Conservation (phyloP, 2,888 invertebrate genomes). For the Tetragnatha montana region DNA sequence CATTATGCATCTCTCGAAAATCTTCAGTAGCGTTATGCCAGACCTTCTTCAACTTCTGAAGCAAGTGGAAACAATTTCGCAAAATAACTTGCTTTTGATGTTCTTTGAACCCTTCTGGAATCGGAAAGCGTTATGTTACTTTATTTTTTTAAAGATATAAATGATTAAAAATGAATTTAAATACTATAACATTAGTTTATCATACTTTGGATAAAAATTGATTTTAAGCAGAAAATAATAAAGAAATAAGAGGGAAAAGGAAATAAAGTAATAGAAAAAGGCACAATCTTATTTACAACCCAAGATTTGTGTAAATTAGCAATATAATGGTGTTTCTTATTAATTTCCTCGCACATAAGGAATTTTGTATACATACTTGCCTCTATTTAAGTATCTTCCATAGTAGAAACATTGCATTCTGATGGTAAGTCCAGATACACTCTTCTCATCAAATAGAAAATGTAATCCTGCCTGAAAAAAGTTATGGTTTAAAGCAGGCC, state of each 20-base stretch:
- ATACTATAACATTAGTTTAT: background rate
- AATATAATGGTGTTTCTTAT: no score
- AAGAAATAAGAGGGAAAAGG: background rate
- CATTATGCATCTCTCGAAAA: conserved; percentile 56
- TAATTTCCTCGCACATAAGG: background rate
- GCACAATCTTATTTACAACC: background rate
- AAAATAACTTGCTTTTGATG: conserved; percentile 53
- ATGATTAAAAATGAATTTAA: background rate
- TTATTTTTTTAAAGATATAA: background rate
- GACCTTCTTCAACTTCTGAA: conserved; percentile 61
- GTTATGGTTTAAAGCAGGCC: background rate
- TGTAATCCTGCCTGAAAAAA: conserved; percentile 35
- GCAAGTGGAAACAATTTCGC: conserved; percentile 47
- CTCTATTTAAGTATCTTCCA: conserved; percentile 60
- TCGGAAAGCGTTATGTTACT: background rate
- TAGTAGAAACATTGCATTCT: conserved; percentile 57
- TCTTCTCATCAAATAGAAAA: conserved; percentile 46
- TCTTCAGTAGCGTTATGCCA: conserved; percentile 62
- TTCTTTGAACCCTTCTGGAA: conserved; percentile 51
- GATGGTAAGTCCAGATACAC: conserved; percentile 44
- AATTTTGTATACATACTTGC: conserved; percentile 20
- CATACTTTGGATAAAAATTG: background rate
- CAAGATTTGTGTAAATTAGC: background rate
- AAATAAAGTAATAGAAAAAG: no score
- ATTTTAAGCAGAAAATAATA: background rate